Evolutionary conservation across 2,113 vertebrate species (phyloP), one percentile per base, ranked within the genome.

Genomic region (Vireo altiloquus): DNA sequence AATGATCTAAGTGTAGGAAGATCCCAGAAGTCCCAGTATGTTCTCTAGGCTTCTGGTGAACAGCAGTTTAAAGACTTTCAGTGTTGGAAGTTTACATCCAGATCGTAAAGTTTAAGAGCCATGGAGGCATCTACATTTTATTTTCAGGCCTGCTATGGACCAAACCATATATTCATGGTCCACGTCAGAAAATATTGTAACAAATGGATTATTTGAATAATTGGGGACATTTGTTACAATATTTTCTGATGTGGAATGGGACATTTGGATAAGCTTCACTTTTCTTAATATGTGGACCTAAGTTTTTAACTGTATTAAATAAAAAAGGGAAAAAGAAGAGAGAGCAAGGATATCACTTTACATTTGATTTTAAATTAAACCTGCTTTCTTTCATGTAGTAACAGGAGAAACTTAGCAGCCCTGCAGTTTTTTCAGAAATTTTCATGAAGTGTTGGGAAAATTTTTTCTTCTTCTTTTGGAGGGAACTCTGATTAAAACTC

Each of bases 361-460:
- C 76, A 89, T 76, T 94, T 96, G 76, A 52, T 96, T 97, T 96
- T 93, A 97, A 95, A 94, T 89, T 78, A 96, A 97, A 65, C 27
- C 31, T 60, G 21, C 40, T 69, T 95, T 96, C 90, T 97, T 96
- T 94, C 90, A 89, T 76, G 90, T 66, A 94, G 52, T 80, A 95
- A 91, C 84, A 90, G 87, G 91, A 91, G 96, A 97, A 95, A 82
- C 87, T 94, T 97, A 95, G 83, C 56, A 97, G 94, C 82, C 87
- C 56, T 96, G 80, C 52, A 82, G 31, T 96, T 97, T 97, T 94
- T 96, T 96, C 92, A 94, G 82, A 94, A 92, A 92, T 96, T 96
- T 95, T 96, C 59, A 46, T 91, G 81, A 97, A 90, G 75, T 68
- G 40, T 89, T 76, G 82, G 74, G 52, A 96, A 88, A 95, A 60